Base-by-base conservation (phyloP, 53 echinoderm and acorn worm species). In the Holothuria scabra region DNA sequence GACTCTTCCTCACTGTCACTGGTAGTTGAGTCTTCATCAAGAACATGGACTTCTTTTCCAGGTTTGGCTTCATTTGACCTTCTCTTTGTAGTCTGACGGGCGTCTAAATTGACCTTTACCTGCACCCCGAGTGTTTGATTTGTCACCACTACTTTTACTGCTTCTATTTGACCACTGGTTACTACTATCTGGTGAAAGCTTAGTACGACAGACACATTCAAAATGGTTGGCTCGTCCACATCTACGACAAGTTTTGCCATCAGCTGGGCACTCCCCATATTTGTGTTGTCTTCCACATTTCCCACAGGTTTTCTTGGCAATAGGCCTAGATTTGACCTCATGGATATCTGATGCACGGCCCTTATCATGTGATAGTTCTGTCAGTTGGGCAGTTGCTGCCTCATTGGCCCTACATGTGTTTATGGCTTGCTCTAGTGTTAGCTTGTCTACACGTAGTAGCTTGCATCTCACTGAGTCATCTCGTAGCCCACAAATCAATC, bases 391-490 rank as follows among this genome's bases (percentile, higher is more conserved):
- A 35, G 35, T 66, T 66, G 28, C 14, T 26, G 30, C 28, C 66
- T 66, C 66, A 66, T 66, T 1, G n/a, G n/a, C n/a, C 28, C 30
- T 66, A 26, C 29, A 66, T 66, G 66, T 66, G 66, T 28, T 66
- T 7, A 28, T 28, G 7, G 10, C 24, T 10, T 33, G 9, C 0
- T 66, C 66, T 66, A 66, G 66, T 66, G 28, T 28, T 25, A 66
- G 66, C 29, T 66, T 66, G 66, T 66, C 30, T 66, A 28, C 26
- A 23, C 34, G 66, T 66, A 25, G 28, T 66, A 25, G 66, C 66
- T 30, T 66, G 28, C 34, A 33, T 28, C 66, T 66, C 24, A 66
- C 18, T 66, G 66, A 66, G 6, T 66, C 29, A 30, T 35, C 6
- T 35, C 35, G 35, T 35, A 35, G 3, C 35, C 35, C 35, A 35